phyloP scores from a whole-genome alignment of 2,113 vertebrate species.

The Zapornia atra region DNA sequence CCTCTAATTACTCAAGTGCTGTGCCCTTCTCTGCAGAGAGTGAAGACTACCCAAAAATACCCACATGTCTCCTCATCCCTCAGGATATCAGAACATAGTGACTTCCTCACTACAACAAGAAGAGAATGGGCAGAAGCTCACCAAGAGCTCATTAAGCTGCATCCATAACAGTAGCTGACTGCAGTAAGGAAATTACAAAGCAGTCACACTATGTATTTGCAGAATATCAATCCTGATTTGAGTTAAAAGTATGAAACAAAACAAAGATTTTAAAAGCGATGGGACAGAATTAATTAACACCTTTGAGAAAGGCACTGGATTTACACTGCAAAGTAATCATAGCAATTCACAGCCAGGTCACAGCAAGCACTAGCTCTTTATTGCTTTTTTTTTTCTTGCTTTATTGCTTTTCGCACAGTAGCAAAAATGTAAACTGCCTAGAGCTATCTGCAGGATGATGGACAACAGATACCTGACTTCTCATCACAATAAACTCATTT shows the following conservation, averaged over 20 bases:
- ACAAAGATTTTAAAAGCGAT: background rate
- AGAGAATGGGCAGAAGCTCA: background rate
- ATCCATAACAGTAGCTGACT: background rate
- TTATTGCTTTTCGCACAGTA: background rate
- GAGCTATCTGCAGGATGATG: constrained; percentile 13
- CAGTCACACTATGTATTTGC: background rate
- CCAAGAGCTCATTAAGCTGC: constrained; percentile 8
- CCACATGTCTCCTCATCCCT: background rate
- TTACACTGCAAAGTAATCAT: background rate
- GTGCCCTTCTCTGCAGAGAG: background rate
- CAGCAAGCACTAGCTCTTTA: constrained; percentile 4
- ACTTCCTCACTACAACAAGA: background rate
- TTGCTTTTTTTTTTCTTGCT: background rate
- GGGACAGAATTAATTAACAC: constrained; percentile 32
- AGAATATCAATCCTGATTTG: background rate
- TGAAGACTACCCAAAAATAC: background rate
- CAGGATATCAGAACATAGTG: background rate
- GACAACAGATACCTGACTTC: constrained; percentile 23
- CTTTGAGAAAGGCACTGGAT: background rate
- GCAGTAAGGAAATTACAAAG: background rate
- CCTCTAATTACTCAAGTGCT: background rate
- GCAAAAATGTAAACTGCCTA: constrained; percentile 24
- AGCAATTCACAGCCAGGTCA: constrained; percentile 7
- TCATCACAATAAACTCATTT: background rate
- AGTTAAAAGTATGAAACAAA: background rate